These are phyloP conservation scores for Pemphigus obesinymphae DNA, from an alignment of 1,140 invertebrate genomes.

Conservation along the genomic window DNA sequence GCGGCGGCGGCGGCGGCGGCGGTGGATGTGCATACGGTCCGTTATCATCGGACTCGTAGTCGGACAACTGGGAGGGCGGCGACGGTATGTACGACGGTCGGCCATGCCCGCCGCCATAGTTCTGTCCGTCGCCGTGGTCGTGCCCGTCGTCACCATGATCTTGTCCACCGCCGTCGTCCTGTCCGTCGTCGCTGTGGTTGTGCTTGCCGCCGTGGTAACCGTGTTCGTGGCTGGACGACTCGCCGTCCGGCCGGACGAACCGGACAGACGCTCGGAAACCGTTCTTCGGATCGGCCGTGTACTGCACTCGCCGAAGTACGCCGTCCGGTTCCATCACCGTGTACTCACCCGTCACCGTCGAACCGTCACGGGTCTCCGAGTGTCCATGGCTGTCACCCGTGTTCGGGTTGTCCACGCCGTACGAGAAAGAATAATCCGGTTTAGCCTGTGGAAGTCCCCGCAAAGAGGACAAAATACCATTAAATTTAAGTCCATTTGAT, in stretches of 20 bases:
- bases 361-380: slow-evolving; percentile 63
- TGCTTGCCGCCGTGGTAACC: slow-evolving; percentile 48
- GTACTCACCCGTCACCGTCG: slow-evolving; percentile 65
- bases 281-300: slow-evolving; percentile 48
- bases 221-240: slow-evolving; percentile 33
- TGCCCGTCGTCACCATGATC: background rate
- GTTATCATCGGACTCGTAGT: too few species aligned
- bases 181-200: background rate
- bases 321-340: slow-evolving; percentile 54
- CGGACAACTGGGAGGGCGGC: background rate
- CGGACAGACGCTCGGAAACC: slow-evolving; percentile 47
- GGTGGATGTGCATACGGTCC: too few species aligned
- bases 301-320: slow-evolving; percentile 48
- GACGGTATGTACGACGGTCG: background rate
- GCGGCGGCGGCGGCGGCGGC: too few species aligned
- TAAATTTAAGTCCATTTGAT: too few species aligned
- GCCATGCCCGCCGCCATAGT: too few species aligned
- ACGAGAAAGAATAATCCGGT: slow-evolving; percentile 59
- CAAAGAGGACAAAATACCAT: too few species aligned
- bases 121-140: background rate
- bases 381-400: slow-evolving; percentile 66
- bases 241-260: slow-evolving; percentile 39
- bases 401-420: slow-evolving; percentile 64
- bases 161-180: background rate
- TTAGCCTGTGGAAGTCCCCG: slow-evolving; percentile 38